phyloP scores from a whole-genome alignment of 2,113 vertebrate species.

The Pantherophis guttatus region DNA sequence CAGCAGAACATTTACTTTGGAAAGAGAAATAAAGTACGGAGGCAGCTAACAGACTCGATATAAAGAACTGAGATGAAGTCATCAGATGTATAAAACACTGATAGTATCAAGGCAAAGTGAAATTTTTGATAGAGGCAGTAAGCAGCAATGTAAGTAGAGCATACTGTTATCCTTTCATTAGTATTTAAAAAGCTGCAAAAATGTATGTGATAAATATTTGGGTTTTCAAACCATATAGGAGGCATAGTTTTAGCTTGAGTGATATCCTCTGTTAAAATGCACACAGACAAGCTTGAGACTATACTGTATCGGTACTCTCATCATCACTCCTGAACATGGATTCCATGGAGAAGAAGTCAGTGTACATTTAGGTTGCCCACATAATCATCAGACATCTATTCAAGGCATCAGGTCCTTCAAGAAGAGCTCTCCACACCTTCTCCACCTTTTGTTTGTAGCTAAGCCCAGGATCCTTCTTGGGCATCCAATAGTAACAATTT shows the following conservation, averaged over 20 bases:
- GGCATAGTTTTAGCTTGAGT: slow-evolving; percentile 41
- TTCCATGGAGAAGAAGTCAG: neutral
- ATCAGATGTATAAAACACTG: slow-evolving; percentile 28
- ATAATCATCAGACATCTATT: neutral
- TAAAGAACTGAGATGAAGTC: slow-evolving; percentile 23
- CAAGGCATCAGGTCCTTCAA: neutral
- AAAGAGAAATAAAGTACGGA: slow-evolving; percentile 31
- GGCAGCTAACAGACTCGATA: neutral
- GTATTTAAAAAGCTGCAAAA: slow-evolving; percentile 36
- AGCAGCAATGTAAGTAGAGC: slow-evolving; percentile 26
- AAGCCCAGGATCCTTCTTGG: neutral
- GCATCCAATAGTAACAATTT: neutral
- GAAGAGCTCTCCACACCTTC: neutral
- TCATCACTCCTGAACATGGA: neutral
- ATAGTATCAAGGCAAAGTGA: slow-evolving; percentile 41
- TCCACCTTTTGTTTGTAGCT: neutral
- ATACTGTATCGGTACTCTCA: neutral
- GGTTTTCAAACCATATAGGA: slow-evolving; percentile 14
- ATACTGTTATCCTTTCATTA: slow-evolving; percentile 38
- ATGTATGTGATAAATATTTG: neutral
- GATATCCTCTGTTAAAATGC: slow-evolving; percentile 26
- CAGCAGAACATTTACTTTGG: slow-evolving; percentile 10
- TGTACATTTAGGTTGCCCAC: neutral
- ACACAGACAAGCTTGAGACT: slow-evolving; percentile 52
- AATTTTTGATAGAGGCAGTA: slow-evolving; percentile 30